Base-by-base conservation (phyloP, 2,797 vertebrate species). In the Gymnoscopelus braueri region DNA sequence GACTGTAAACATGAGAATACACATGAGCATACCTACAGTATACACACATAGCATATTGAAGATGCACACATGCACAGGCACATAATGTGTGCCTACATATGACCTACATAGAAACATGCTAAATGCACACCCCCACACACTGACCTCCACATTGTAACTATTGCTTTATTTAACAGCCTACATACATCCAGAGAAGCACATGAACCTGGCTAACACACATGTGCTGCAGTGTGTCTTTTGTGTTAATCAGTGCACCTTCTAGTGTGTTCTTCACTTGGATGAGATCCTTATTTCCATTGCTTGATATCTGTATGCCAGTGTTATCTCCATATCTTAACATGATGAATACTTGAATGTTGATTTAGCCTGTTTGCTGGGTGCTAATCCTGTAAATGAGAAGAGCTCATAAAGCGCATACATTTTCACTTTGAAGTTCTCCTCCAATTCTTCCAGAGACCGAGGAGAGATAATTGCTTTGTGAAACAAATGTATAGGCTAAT, bases 151-250 rank as follows among this genome's bases (percentile, higher is more conserved):
- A 29, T 29, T 29, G 26, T 4, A 29, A 29, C 26, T 29, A 26
- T 78, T 84, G 77, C 77, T 83, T 87, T 88, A 83, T 91, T 88
- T 86, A 83, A 79, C 71, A 82, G 75, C 52, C 72, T 39, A 72
- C 8, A 59, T 67, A 67, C 69, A 72, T 80, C 57, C 75, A 69
- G 69, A 84, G 75, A 60, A 65, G 39, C 7, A 10, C 39, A 44
- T 44, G 71, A 79, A 66, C 69, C 60, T 67, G 76, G 72, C 62
- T 69, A 24, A 66, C 83, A 87, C 86, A 74, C 74, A 69, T 19
- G 71, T 63, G 15, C 69, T 61, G 69, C 69, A 62, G 44, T 76
- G 60, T 44, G 61, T 72, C 70, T 84, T 75, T 74, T 63, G 76
- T 76, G 71, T 61, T 71, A 69, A 61, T 83, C 73, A 67, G 72